Evolutionary conservation across 2,888 invertebrate species (phyloP), one percentile per base, ranked within the genome.

Genomic region (Nephrocerus scutellatus): DNA sequence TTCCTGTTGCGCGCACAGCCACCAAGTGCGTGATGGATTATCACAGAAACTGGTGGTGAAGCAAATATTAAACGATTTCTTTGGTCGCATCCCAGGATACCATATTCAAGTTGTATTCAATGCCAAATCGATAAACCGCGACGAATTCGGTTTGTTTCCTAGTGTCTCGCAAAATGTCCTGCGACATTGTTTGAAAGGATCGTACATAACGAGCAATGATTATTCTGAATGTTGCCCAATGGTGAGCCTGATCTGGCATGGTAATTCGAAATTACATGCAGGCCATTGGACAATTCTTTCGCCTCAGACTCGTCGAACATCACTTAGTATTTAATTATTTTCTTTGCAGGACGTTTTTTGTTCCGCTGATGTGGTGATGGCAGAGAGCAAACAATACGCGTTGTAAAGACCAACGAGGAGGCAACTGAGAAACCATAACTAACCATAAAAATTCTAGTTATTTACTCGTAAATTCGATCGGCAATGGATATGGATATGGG

Each of bases 171-270:
- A 28, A 40, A 25, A 31, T 29, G 26, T 42, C 33, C 54, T 46
- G 50, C 49, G 50, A 52, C 39, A 53, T 51, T 53, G 53, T n/a
- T 12, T 26, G 34, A 31, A 25, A 43, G 44, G 37, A 49, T 50
- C 49, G 50, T 52, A 56, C 56, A 63, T 63, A 60, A 64, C 59
- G 59, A 54, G 50, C 61, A 59, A 63, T 63, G 55, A 63, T 63
- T 57, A 59, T 55, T 46, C 57, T 59, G 51, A 60, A 61, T 59
- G 55, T 46, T 44, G 42, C 53, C 61, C 60, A 52, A 50, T 46
- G 47, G 63, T 60, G 63, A 13, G 23, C 24, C 15, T 22, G 14
- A 14, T 4, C 23, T 54, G 54, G 56, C 49, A 52, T 48, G n/a
- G 54, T 56, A 57, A 57, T 56, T 47, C 39, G 47, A 48, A 55